Evolutionary conservation across 2,797 vertebrate species (phyloP), one percentile per base, ranked within the genome.

Genomic region (Margarornis squamiger): DNA sequence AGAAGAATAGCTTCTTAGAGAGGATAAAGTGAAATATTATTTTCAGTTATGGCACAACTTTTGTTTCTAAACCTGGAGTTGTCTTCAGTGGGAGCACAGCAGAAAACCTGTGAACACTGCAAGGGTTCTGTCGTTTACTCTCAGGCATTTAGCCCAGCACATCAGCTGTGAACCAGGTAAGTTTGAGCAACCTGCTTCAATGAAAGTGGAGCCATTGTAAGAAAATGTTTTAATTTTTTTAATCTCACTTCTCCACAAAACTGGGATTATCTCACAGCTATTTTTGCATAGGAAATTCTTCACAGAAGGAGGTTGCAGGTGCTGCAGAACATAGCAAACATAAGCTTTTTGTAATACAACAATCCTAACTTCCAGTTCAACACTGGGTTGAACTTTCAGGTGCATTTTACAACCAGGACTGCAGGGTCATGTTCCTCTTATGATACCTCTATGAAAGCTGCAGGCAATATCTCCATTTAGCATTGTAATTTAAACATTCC

Each of bases 301-400:
- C 57, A 41, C 22, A 51, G 32, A n/a, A 43, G 34, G 68, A 66
- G 39, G n/a, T 2, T 81, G 55, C 45, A 26, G 4, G 27, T 72
- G 46, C 39, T 84, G 68, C 75, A 74, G 45, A 82, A 68, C 27
- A 39, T 27, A 39, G 57, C 59, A 72, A 65, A 52, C 19, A 16
- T 22, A 32, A 87, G 24, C 21, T 32, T 87, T 79, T 34, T 72
- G n/a, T 30, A 3, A 5, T 20, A 49, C 71, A 86, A 17, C 52
- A 83, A 2, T 0, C 0, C 24, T 30, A 32, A 23, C 17, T 17
- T 19, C 43, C 23, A 52, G 48, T 43, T 52, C n/a, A 66, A 3
- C 7, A 10, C 13, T 17, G 43, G 14, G 7, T 20, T 85, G 58
- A 65, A 51, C 27, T 78, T 75, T 54, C 30, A 76, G 63, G 10